These are phyloP conservation scores for Saimiri boliviensis DNA, from an alignment of 2,113 vertebrate genomes.

Conservation along the genomic window DNA sequence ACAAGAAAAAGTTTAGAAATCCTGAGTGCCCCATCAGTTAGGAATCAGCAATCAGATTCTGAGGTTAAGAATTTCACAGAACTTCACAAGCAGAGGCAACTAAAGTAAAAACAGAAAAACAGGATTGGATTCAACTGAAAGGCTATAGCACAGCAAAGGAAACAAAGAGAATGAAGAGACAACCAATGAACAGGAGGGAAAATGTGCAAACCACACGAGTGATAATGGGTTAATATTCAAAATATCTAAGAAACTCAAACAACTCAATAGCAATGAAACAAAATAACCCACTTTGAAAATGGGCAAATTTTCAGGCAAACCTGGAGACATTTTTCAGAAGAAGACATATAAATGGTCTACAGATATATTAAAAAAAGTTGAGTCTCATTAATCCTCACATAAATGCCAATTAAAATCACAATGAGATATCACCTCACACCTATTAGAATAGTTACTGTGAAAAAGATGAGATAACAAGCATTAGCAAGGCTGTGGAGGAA, in stretches of 20 bases:
- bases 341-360: neutral
- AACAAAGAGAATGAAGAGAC: neutral
- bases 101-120: neutral
- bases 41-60: neutral
- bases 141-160: neutral
- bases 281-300: neutral
- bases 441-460: neutral
- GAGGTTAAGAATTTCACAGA: neutral
- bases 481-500: neutral
- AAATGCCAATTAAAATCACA: neutral
- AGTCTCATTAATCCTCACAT: neutral
- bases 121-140: neutral
- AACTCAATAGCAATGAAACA: neutral
- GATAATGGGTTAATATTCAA: neutral
- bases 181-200: neutral
- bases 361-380: neutral
- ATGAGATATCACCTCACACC: neutral
- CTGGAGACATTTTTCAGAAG: neutral
- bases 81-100: neutral
- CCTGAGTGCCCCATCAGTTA: too few species aligned
- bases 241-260: neutral
- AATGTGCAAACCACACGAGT: neutral
- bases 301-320: neutral
- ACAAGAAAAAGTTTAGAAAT: neutral
- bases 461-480: neutral